phyloP scores from a whole-genome alignment of 64 coral and sea anemone species.

The Anthopleura sola region DNA sequence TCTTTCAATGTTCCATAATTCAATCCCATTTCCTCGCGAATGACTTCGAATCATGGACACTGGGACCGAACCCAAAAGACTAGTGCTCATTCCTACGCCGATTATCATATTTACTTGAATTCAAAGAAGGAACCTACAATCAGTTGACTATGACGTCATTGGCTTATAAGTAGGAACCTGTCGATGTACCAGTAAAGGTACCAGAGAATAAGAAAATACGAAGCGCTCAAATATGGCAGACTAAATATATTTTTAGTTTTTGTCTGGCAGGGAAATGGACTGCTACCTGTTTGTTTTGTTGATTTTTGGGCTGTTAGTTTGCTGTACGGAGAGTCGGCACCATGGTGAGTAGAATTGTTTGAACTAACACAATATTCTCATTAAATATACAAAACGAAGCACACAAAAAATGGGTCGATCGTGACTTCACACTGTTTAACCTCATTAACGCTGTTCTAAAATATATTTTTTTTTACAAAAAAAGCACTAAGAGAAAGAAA shows the following conservation, averaged over 20 bases:
- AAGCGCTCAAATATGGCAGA: not conserved
- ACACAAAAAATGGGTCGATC: not conserved
- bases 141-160: not conserved
- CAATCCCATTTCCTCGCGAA: not conserved
- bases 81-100: not conserved
- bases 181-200: not conserved
- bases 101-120: not conserved
- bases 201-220: not conserved
- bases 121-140: not conserved
- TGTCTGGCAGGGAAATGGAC: conserved; percentile 4
- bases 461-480: not conserved
- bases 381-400: not conserved
- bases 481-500: not conserved
- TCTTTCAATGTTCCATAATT: not conserved
- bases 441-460: not conserved
- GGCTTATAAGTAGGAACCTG: not conserved
- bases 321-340: not conserved
- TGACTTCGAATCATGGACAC: not conserved
- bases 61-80: not conserved
- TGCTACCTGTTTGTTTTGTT: conserved; percentile 7
- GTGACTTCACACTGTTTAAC: not conserved
- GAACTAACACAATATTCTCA: not conserved
- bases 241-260: not conserved
- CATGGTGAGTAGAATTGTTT: not conserved
- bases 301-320: not conserved